These are phyloP conservation scores for Cossypha caffra DNA, from an alignment of 2,797 vertebrate genomes.

Conservation along the genomic window DNA sequence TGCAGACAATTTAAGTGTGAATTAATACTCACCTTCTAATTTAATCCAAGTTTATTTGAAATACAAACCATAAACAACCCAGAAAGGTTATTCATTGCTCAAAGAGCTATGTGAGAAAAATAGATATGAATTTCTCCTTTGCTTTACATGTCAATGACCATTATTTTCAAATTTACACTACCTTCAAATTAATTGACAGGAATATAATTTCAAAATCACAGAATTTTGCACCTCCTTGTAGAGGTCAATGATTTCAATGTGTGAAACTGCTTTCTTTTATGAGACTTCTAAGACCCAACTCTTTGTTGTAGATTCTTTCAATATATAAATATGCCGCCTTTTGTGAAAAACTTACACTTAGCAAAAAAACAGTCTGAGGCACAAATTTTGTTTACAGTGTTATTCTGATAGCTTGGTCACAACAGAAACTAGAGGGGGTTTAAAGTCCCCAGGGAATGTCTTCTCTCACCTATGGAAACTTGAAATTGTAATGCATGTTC, in stretches of 20 bases:
- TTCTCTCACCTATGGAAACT: neutral
- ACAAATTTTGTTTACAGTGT: neutral
- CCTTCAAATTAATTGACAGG: neutral
- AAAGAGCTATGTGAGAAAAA: neutral
- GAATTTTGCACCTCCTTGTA: neutral
- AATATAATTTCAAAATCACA: neutral
- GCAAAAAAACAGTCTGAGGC: neutral
- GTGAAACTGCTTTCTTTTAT: neutral
- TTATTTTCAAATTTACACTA: neutral
- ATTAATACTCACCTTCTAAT: neutral
- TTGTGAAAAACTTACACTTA: neutral
- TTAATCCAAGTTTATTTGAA: neutral
- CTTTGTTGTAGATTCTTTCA: neutral
- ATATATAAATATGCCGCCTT: neutral
- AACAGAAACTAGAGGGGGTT: neutral
- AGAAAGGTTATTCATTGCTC: neutral
- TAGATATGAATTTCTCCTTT: neutral
- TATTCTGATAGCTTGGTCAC: neutral
- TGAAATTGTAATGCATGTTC: neutral
- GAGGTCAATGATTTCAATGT: neutral
- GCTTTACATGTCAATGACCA: neutral
- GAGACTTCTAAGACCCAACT: neutral
- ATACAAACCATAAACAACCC: neutral
- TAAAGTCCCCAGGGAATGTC: neutral
- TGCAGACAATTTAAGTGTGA: neutral